Evolutionary conservation across 2,797 vertebrate species (phyloP).

Genomic region (Oreochromis mossambicus): DNA sequence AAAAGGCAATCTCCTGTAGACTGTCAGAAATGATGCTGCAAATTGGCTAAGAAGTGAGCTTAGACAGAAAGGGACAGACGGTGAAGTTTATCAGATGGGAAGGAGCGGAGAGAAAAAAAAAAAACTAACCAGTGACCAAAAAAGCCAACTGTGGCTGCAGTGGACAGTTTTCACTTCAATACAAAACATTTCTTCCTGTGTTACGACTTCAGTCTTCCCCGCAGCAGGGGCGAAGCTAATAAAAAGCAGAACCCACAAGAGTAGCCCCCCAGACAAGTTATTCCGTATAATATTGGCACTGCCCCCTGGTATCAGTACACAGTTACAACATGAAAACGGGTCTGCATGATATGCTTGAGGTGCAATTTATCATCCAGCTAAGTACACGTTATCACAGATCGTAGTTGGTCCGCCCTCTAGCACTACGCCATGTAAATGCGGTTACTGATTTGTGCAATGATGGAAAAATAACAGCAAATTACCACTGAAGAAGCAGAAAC

Average conservation of each 20-base stretch:
- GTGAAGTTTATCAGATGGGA: not conserved
- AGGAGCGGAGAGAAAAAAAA: not conserved
- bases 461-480: not conserved
- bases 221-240: not conserved
- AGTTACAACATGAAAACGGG: not conserved
- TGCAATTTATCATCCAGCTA: not conserved
- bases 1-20: not conserved
- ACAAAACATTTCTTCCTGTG: not conserved
- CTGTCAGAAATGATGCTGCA: not conserved
- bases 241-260: not conserved
- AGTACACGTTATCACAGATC: not conserved
- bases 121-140: not conserved
- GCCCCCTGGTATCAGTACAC: not conserved
- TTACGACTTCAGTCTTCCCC: not conserved
- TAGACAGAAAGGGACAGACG: not conserved
- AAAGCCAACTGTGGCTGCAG: not conserved
- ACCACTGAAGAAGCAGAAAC: not conserved
- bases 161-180: not conserved
- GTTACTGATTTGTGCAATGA: not conserved
- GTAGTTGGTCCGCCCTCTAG: too few relatives aligned
- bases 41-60: not conserved
- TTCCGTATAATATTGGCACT: not conserved
- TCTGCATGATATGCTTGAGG: not conserved
- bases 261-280: not conserved
- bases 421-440: not conserved